A percentile compares a stretch with the other conserved stretches of the same genome.
phyloP scores from a whole-genome alignment of 2,113 vertebrate genomes.

The Pangasianodon gigas region DNA sequence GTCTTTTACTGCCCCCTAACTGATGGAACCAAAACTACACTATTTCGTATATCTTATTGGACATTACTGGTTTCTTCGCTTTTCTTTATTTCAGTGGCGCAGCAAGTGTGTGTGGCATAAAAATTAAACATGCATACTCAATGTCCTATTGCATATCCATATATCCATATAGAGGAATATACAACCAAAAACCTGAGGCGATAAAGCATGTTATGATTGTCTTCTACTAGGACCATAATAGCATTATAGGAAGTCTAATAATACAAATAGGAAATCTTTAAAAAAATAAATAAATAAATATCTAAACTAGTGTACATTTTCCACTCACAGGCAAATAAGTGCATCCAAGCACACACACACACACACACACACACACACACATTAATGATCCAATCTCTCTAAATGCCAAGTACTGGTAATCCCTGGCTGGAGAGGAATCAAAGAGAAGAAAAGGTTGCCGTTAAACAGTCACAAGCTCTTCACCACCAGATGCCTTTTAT shows the following conservation, averaged over 20 bases:
- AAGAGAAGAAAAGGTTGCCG: conserved; percentile 78
- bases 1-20: conserved; percentile 76
- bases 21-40: conserved; percentile 48
- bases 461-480: conserved; percentile 81
- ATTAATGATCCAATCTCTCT: conserved; percentile 74
- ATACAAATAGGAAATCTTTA: background rate
- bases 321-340: conserved; percentile 1
- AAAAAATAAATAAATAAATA: background rate
- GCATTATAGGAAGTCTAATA: background rate
- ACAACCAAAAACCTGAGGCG: background rate
- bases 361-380: conserved; percentile 57
- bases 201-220: background rate
- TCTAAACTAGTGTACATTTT: background rate
- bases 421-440: conserved; percentile 76
- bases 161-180: background rate
- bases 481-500: conserved; percentile 94
- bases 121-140: background rate
- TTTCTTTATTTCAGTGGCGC: background rate
- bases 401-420: conserved; percentile 78
- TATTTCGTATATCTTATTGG: background rate
- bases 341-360: conserved; percentile 48
- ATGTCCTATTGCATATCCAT: background rate
- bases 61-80: background rate
- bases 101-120: background rate
- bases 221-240: background rate